A percentile compares a stretch with the other conserved stretches of the same genome.
These are phyloP conservation scores for Hypolimnas misippus DNA, from an alignment of 2,888 invertebrate species.

Conservation along the genomic window DNA sequence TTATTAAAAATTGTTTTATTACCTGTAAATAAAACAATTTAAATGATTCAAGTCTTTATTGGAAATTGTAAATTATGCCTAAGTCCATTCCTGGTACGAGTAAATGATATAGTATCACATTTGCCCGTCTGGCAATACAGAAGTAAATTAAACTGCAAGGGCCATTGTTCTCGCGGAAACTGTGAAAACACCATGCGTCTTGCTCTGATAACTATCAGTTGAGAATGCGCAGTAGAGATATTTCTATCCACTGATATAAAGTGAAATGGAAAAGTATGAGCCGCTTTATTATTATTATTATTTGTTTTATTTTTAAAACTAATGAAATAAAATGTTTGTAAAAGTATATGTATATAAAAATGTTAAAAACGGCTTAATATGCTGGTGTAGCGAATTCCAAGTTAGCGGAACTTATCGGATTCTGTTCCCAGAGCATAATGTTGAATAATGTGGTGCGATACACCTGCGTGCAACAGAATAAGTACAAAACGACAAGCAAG, in stretches of 20 bases:
- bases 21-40: background rate
- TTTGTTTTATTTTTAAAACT: background rate
- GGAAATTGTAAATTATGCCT: background rate
- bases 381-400: constrained; percentile 13
- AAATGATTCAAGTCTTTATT: background rate
- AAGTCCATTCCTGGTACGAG: constrained; percentile 25
- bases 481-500: constrained; percentile 65
- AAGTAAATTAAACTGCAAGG: constrained; percentile 56
- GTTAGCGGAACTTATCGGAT: constrained; percentile 37
- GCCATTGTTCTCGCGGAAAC: constrained; percentile 54
- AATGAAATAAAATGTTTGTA: background rate
- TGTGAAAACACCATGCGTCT: constrained; percentile 60
- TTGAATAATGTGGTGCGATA: constrained; percentile 70
- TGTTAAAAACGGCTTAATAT: constrained; percentile 11
- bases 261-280: constrained; percentile 43
- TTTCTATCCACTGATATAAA: constrained; percentile 45
- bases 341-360: background rate
- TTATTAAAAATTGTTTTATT: no score
- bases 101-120: constrained; percentile 39
- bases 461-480: constrained; percentile 68
- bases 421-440: constrained; percentile 44
- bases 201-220: constrained; percentile 65
- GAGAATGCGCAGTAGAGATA: constrained; percentile 49
- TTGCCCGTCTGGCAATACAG: constrained; percentile 44
- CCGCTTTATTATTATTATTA: background rate